Percentiles rank a stretch among this genome's conserved stretches.
phyloP scores from a whole-genome alignment of 2,797 vertebrate species.

The Gila robusta region DNA sequence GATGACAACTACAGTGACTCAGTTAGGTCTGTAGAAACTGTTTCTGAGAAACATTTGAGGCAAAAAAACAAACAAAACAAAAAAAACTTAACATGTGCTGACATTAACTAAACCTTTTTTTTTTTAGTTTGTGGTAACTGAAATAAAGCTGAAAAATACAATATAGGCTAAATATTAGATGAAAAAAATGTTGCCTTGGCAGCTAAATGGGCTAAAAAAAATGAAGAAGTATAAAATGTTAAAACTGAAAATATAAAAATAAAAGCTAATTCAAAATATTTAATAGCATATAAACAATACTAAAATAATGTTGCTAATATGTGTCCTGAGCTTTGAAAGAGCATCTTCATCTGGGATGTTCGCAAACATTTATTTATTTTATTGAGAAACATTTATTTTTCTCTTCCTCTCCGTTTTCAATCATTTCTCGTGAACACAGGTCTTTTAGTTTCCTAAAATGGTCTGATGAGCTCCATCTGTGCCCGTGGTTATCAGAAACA shows the following conservation, averaged over 20 bases:
- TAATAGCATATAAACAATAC: background rate
- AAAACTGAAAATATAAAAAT: too few relatives aligned
- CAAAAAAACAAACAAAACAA: background rate
- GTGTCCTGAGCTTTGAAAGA: background rate
- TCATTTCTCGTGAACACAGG: background rate
- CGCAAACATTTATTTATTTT: background rate
- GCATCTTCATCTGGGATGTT: background rate
- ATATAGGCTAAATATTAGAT: too few relatives aligned
- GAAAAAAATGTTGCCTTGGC: too few relatives aligned
- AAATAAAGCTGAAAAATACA: background rate
- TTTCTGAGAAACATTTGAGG: background rate
- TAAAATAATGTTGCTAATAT: background rate
- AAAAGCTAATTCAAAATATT: background rate
- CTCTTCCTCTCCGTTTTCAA: background rate
- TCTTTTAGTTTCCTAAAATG: background rate
- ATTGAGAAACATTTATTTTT: background rate
- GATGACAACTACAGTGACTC: background rate
- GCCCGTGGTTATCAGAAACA: background rate
- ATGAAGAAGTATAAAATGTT: too few relatives aligned
- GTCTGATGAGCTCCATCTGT: constrained; percentile 1
- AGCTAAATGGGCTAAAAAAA: too few relatives aligned
- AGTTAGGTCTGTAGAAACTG: background rate
- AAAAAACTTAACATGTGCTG: background rate
- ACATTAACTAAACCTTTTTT: background rate
- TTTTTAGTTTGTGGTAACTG: background rate